Percentiles rank a stretch among this genome's conserved stretches.
Conservation (phyloP, 2,113 vertebrate genomes). For the Uria lomvia region DNA sequence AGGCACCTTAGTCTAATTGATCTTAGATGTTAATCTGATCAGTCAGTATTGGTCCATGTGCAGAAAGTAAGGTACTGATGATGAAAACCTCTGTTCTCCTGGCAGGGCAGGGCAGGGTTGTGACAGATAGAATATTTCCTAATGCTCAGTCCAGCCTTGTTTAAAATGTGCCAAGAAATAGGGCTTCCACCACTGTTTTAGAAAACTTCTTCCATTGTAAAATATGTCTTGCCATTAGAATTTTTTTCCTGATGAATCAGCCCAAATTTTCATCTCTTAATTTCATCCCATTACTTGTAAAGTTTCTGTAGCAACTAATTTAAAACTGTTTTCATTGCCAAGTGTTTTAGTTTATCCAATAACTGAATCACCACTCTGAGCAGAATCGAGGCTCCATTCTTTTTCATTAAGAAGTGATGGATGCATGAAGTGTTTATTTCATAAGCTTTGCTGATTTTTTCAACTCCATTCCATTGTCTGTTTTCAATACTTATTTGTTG, state of each 20-base stretch:
- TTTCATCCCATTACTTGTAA: conserved; percentile 28
- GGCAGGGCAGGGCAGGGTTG: background rate
- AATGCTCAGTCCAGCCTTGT: background rate
- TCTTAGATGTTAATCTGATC: background rate
- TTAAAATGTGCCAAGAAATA: conserved; percentile 4
- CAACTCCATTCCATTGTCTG: background rate
- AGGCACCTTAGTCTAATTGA: background rate
- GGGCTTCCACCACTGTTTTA: background rate
- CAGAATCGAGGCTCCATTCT: background rate
- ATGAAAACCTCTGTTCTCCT: background rate
- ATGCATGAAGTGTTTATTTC: background rate
- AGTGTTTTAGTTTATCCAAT: background rate
- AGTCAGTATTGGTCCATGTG: background rate
- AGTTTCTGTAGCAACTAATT: background rate
- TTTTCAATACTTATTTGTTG: background rate
- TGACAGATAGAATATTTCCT: conserved; percentile 17
- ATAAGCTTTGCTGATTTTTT: background rate
- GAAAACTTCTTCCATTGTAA: conserved; percentile 10
- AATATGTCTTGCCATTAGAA: conserved; percentile 1
- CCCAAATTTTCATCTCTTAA: conserved; percentile 29
- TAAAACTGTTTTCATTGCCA: background rate
- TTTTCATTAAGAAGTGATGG: background rate
- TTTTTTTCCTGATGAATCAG: conserved; percentile 48
- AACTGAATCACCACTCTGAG: background rate
- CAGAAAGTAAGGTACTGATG: background rate